Conservation (phyloP, 2,113 vertebrate genomes). For the Ailurus styani region DNA sequence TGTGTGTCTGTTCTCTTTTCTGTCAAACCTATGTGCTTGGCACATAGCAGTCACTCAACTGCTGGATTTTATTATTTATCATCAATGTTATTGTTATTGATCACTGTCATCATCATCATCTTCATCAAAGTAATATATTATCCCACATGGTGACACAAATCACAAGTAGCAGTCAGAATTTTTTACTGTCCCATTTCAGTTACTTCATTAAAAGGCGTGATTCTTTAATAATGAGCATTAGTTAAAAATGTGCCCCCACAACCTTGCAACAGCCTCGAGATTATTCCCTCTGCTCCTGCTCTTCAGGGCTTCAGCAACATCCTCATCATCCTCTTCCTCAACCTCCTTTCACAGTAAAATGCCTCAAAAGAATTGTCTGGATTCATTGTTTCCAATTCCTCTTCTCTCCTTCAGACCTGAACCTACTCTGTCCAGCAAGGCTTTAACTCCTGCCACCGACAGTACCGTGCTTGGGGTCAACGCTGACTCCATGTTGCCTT, state of each 20-base stretch:
- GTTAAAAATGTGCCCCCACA: neutral
- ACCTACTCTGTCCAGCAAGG: neutral
- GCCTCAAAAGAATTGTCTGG: neutral
- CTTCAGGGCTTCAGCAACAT: neutral
- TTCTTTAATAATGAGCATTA: neutral
- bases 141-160: neutral
- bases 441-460: neutral
- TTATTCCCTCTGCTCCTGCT: neutral
- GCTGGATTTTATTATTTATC: neutral
- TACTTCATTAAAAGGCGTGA: neutral
- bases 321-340: neutral
- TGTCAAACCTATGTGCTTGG: neutral
- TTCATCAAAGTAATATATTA: neutral
- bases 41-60: neutral
- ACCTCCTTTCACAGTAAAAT: neutral
- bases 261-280: neutral
- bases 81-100: neutral
- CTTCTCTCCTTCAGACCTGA: neutral
- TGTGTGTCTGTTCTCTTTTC: neutral
- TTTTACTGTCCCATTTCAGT: neutral
- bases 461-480: neutral
- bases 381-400: neutral
- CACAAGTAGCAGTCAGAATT: neutral
- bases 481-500: neutral
- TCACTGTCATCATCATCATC: neutral